Base-by-base conservation (phyloP, 2,113 vertebrate genomes). In the Miniopterus natalensis region DNA sequence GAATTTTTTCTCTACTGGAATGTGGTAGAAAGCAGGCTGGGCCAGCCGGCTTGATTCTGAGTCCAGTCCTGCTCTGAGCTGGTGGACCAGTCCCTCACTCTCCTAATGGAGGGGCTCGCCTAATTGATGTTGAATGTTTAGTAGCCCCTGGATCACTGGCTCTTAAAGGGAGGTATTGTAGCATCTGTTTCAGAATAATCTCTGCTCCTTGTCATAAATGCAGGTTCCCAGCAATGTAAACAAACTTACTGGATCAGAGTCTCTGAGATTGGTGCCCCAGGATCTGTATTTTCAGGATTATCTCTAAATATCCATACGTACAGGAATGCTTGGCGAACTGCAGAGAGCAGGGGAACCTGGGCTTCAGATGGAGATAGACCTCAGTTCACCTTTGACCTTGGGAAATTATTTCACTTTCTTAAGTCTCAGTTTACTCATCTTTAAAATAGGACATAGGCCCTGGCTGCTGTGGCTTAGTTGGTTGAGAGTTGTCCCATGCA, bases 1-100 rank as follows among this genome's bases (percentile, higher is more conserved):
- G 57, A 45, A n/a, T 90, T 51, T 63, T 63, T 80, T 42, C 92
- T 79, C 55, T 27, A 7, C 47, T 85, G 90, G 95, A 97, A 97
- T 92, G 88, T 51, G 29, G 29, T 74, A 31, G 85, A 75, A 78
- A 92, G 87, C 55, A 95, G 45, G 25, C 47, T 29, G n/a, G 66
- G 57, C 91, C 77, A 83, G 51, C 68, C 93, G 84, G 49, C 55
- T 15, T 0, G 1, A 8, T 65, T 59, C 73, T 81, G 36, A 49
- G 25, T 42, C 47, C 13, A 36, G 45, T 11, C 21, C 13, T 74
- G 40, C 18, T 55, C 61, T 40, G 57, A 66, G 29, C n/a, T 45
- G 1, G 14, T n/a, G 49, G n/a, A 47, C 10, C 5, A 12, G 61
- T 11, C 10, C 10, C 29, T 93, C 6, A 1, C 27, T 78, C 63